These are phyloP conservation scores for Diploscapter pachys DNA, from an alignment of 1,140 invertebrate species.

Conservation along the genomic window DNA sequence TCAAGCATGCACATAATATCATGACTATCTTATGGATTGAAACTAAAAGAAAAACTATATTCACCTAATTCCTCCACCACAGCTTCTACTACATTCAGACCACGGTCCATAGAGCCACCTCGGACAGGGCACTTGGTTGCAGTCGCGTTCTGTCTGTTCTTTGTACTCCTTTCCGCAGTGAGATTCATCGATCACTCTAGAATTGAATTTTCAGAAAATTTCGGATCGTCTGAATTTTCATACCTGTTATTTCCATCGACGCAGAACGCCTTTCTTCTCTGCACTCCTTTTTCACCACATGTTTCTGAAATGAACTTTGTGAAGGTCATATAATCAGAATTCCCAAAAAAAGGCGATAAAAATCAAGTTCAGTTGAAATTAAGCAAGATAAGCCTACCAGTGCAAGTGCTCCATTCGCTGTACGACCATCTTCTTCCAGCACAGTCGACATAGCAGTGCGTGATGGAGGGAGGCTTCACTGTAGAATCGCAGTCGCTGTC, in stretches of 20 bases:
- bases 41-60: no score
- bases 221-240: no score
- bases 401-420: slow-evolving; percentile 48
- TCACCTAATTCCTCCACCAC: slow-evolving; percentile 66
- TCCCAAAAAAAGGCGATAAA: no score
- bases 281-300: slow-evolving; percentile 67
- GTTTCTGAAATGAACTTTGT: slow-evolving; percentile 42
- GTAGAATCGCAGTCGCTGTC: slow-evolving; percentile 17
- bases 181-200: slow-evolving; percentile 36
- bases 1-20: no score
- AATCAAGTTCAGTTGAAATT: no score
- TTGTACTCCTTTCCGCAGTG: slow-evolving; percentile 39
- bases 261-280: slow-evolving; percentile 66
- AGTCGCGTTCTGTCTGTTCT: slow-evolving; percentile 8
- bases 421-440: slow-evolving; percentile 50
- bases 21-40: no score
- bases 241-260: slow-evolving; percentile 58
- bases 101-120: slow-evolving; percentile 52
- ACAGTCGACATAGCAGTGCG: slow-evolving; percentile 45
- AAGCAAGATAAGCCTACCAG: neutral
- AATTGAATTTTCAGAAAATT: neutral
- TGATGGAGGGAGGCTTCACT: neutral
- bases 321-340: slow-evolving; percentile 5
- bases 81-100: slow-evolving; percentile 70
- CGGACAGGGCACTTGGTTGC: slow-evolving; percentile 56